phyloP scores from a whole-genome alignment of 2,888 invertebrate genomes.

The Temnothorax unifasciatus region DNA sequence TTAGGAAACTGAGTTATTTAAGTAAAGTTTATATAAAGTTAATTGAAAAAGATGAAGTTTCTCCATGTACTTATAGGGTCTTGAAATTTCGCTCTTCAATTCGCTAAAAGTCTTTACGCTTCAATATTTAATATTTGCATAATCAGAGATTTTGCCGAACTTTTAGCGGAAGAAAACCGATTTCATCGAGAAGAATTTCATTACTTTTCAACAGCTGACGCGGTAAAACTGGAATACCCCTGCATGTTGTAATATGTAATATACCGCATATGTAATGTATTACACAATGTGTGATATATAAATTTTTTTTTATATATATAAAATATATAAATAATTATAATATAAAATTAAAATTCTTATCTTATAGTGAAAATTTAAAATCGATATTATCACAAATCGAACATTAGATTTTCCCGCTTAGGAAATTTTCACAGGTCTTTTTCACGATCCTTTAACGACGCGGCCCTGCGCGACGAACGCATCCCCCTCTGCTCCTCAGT shows the following conservation, averaged over 20 bases:
- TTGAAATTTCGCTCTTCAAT: conserved; percentile 21
- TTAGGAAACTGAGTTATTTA: background rate
- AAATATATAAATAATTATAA: background rate
- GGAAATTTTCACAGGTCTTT: background rate
- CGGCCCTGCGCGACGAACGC: conserved; percentile 37
- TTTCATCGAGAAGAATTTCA: conserved; percentile 15
- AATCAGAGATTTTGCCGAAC: conserved; percentile 16
- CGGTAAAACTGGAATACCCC: background rate
- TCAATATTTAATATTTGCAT: conserved; percentile 29
- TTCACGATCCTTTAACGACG: conserved; percentile 1
- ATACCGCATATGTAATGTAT: background rate
- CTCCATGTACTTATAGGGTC: background rate
- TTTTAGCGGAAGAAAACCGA: conserved; percentile 5
- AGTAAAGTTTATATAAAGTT: background rate
- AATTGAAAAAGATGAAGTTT: conserved; percentile 7
- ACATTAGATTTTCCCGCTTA: background rate
- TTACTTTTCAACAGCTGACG: conserved; percentile 7
- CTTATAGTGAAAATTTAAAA: background rate
- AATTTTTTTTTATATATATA: background rate
- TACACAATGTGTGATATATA: background rate
- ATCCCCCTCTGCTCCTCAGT: conserved; percentile 53
- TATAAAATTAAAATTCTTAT: background rate
- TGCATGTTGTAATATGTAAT: background rate
- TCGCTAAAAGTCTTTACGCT: conserved; percentile 1
- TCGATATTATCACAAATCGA: background rate